Evolutionary conservation across 2,888 invertebrate genomes (phyloP), one percentile per base, ranked within the genome.

Genomic region (Microplitis manilae): DNA sequence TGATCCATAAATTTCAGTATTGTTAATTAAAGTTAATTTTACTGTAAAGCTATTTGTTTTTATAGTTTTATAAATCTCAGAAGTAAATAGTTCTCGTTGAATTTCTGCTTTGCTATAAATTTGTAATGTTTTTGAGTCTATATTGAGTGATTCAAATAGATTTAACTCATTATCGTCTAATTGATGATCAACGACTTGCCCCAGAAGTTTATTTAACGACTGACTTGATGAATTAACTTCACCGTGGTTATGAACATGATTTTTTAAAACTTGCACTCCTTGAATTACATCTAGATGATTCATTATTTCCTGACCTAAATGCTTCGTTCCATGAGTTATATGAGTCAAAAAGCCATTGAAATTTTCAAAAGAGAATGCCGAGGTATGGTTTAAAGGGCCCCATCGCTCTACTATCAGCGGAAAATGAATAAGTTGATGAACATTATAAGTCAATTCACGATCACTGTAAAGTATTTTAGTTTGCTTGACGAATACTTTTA

Each of bases 281-380:
- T 62, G 7, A 62, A 62, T 62, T 7, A 62, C 15, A n/a, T 62
- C 15, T n/a, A 62, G 15, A 17, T 62, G 62, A 62, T 62, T 65
- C 30, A 65, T 65, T 5, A 65, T 65, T 65, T 65, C 65, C 17
- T 65, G 20, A 65, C 20, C 65, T 20, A 65, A 65, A 13, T 65
- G 17, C 30, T 65, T 65, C 30, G 65, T 30, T 20, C 30, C 65
- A 9, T 65, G 65, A 20, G 30, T 30, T 6, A 9, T 20, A 30
- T 65, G 17, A 65, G 38, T 30, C 30, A 65, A 65, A 65, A 65
- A 65, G 4, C 38, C 20, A 65, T 65, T 65, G 17, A 15, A 65
- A 65, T 65, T 65, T 59, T 73, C 73, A 59, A 73, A 62, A 5
- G 73, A n/a, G 39, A 76, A 68, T 59, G 67, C 15, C 7, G 38